These are phyloP conservation scores for Cenopis cana DNA, from an alignment of 2,888 invertebrate genomes.

Conservation along the genomic window DNA sequence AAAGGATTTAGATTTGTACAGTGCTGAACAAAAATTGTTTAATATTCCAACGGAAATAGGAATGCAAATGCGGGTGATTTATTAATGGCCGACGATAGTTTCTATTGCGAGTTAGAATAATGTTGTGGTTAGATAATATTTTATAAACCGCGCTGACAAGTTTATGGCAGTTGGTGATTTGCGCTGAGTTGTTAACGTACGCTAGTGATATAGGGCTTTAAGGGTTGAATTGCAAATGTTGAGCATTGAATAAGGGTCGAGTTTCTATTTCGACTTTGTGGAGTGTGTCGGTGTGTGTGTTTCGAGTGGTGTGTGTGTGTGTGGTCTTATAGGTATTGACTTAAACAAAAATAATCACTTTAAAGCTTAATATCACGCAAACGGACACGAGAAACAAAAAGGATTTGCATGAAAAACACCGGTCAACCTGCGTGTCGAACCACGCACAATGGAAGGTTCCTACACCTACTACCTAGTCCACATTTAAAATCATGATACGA, in stretches of 20 bases:
- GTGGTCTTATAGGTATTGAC: too few species aligned
- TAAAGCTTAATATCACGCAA: too few species aligned
- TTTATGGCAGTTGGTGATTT: slow-evolving; percentile 42
- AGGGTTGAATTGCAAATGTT: slow-evolving; percentile 18
- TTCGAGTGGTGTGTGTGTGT: too few species aligned
- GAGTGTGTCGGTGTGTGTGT: too few species aligned
- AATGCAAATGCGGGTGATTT: slow-evolving; percentile 54
- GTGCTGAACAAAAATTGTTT: slow-evolving; percentile 61
- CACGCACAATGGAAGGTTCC: too few species aligned
- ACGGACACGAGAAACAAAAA: too few species aligned
- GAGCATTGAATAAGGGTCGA: background rate
- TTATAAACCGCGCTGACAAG: slow-evolving; percentile 41
- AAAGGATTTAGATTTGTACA: slow-evolving; percentile 64
- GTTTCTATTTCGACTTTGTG: background rate
- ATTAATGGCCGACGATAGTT: slow-evolving; percentile 48
- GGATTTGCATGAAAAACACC: too few species aligned
- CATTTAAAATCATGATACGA: too few species aligned
- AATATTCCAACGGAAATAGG: slow-evolving; percentile 56
- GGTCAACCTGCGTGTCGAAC: too few species aligned
- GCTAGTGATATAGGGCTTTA: slow-evolving; percentile 26
- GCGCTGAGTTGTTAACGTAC: slow-evolving; percentile 39
- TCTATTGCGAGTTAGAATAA: slow-evolving; percentile 39
- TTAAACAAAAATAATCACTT: too few species aligned
- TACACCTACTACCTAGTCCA: too few species aligned
- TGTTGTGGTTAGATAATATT: slow-evolving; percentile 40